These are phyloP conservation scores for Chrysolina haemoptera DNA, from an alignment of 2,888 invertebrate genomes.

Conservation along the genomic window DNA sequence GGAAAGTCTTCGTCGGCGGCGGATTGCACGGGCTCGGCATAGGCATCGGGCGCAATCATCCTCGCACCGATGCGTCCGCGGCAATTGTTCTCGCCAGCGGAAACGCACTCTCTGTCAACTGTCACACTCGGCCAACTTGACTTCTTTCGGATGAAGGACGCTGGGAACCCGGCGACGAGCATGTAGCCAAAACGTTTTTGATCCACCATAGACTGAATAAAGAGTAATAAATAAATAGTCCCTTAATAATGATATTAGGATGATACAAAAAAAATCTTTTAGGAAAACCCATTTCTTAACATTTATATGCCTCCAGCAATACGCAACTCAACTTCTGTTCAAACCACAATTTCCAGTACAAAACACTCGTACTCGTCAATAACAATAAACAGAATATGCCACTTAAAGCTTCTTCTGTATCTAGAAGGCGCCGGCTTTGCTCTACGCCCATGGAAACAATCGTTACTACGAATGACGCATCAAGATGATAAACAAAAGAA, in stretches of 20 bases:
- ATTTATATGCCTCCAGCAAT: no score
- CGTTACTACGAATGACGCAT: slow-evolving; percentile 68
- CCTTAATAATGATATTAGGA: no score
- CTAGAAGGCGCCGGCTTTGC: background rate
- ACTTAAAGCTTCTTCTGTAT: background rate
- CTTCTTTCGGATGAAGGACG: slow-evolving; percentile 3
- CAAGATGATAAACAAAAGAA: slow-evolving; percentile 67
- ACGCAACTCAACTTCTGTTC: no score
- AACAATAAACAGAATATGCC: background rate
- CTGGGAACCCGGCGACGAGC: no score
- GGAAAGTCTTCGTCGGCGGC: slow-evolving; percentile 33
- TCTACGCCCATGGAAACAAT: slow-evolving; percentile 56
- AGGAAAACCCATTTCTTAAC: no score
- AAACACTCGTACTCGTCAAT: no score
- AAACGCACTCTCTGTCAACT: slow-evolving; percentile 66
- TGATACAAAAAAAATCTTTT: no score
- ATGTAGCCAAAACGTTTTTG: no score
- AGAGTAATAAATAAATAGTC: no score
- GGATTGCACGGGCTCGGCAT: slow-evolving; percentile 56
- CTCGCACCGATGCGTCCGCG: slow-evolving; percentile 62
- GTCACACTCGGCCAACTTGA: slow-evolving; percentile 56
- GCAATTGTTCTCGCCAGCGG: slow-evolving; percentile 66
- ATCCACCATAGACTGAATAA: no score
- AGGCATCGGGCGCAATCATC: slow-evolving; percentile 60
- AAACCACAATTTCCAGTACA: no score